A percentile compares a stretch with the other conserved stretches of the same genome.
These are phyloP conservation scores for Caenorhabditis tropicalis DNA, from an alignment of 1,140 invertebrate species.

Conservation along the genomic window DNA sequence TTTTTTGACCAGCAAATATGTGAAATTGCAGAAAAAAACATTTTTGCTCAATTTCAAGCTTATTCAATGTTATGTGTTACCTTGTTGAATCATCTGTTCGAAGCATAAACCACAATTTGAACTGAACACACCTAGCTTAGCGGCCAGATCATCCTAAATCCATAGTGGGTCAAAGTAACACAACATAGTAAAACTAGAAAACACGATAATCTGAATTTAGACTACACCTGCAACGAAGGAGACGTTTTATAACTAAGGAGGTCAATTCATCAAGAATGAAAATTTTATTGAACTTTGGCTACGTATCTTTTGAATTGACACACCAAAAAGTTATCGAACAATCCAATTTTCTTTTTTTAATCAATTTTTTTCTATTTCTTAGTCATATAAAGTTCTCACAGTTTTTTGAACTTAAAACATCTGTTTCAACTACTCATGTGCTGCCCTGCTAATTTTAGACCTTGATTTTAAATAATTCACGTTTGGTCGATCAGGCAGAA, in stretches of 20 bases:
- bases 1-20: neutral
- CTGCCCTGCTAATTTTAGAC: neutral
- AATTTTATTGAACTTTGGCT: neutral
- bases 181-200: neutral
- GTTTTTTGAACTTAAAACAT: slow-evolving; percentile 6
- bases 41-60: too few relatives aligned
- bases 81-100: too few relatives aligned
- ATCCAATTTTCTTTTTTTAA: neutral
- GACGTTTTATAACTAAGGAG: neutral
- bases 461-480: neutral
- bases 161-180: neutral
- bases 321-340: neutral
- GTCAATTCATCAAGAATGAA: neutral
- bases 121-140: neutral
- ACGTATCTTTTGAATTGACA: neutral
- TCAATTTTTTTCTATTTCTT: neutral
- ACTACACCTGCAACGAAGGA: neutral
- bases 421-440: neutral
- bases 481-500: neutral
- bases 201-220: neutral
- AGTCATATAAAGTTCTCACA: neutral
- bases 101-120: too few relatives aligned
- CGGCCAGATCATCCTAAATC: too few relatives aligned
- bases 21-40: too few relatives aligned
- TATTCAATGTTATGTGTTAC: too few relatives aligned